phyloP scores from a whole-genome alignment of 1,140 invertebrate species.

The Pinna nobilis region DNA sequence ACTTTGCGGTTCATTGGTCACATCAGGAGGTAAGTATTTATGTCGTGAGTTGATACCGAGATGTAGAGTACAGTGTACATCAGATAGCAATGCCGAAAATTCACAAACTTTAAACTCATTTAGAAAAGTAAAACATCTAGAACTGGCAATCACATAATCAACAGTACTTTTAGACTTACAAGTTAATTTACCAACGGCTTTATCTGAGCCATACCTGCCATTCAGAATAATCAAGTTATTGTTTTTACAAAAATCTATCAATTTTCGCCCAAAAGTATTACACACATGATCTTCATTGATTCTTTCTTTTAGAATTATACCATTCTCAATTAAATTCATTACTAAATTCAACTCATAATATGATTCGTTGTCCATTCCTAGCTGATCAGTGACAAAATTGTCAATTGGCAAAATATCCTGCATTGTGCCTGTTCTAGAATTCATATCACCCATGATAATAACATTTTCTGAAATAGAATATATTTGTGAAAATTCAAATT shows the following conservation, averaged over 20 bases:
- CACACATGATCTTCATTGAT: neutral
- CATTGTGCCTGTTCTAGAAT: neutral
- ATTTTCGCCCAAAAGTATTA: neutral
- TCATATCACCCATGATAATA: conserved; percentile 2
- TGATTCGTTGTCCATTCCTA: neutral
- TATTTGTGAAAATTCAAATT: neutral
- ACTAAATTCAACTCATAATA: neutral
- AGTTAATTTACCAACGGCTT: neutral
- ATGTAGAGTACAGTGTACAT: neutral
- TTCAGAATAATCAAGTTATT: conserved; percentile 5
- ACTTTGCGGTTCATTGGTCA: too few relatives aligned
- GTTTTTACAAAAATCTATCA: conserved; percentile 23
- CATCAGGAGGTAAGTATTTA: too few relatives aligned
- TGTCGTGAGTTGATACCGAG: too few relatives aligned
- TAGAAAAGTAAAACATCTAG: neutral
- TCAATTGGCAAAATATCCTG: neutral
- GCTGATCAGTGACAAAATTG: neutral
- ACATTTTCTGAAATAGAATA: neutral
- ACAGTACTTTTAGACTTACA: neutral
- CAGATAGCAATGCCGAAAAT: neutral
- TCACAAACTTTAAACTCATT: conserved; percentile 3
- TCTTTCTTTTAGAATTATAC: neutral
- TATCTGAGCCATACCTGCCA: neutral
- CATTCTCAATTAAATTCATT: neutral
- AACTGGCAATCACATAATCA: neutral